These are phyloP conservation scores for Xenopus borealis DNA, from an alignment of 2,113 vertebrate genomes.

Conservation along the genomic window DNA sequence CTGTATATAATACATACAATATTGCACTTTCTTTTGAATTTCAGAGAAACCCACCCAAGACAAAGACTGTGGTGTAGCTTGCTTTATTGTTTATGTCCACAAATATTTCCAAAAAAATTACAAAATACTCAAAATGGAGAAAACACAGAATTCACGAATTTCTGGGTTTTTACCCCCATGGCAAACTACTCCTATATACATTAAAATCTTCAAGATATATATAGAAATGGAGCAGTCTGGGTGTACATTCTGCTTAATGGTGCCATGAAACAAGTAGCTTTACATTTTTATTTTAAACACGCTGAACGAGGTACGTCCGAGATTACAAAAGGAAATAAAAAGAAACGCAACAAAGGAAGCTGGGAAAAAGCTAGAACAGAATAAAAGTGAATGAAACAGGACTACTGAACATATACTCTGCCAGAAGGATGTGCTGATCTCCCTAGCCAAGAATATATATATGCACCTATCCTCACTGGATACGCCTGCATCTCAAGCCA, in stretches of 20 bases:
- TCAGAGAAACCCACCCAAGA: constrained; percentile 48
- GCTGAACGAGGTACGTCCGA: constrained; percentile 86
- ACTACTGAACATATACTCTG: constrained; percentile 13
- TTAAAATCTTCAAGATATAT: constrained; percentile 97
- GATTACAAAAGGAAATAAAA: constrained; percentile 77
- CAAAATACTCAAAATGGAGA: constrained; percentile 99
- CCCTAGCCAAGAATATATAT: neutral
- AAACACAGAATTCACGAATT: constrained; percentile 99
- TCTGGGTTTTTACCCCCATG: constrained; percentile 98
- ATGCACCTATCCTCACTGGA: neutral
- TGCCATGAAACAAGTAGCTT: constrained; percentile 84
- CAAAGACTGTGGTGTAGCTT: constrained; percentile 88
- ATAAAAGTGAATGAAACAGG: constrained; percentile 12
- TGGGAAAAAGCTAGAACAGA: constrained; percentile 41
- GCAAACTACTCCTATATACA: constrained; percentile 99
- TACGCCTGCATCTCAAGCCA: neutral
- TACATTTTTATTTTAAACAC: constrained; percentile 70
- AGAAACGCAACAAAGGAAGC: constrained; percentile 43
- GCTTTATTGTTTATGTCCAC: constrained; percentile 99
- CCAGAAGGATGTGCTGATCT: neutral
- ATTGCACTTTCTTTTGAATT: too few species aligned
- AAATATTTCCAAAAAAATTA: constrained; percentile 99
- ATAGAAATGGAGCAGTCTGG: constrained; percentile 96
- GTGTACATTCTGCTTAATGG: constrained; percentile 89
- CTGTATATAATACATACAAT: too few species aligned